Percentiles rank a stretch among this genome's conserved stretches.
Evolutionary conservation across 2,888 invertebrate species (phyloP).

Genomic region (Platycheirus rosarum): DNA sequence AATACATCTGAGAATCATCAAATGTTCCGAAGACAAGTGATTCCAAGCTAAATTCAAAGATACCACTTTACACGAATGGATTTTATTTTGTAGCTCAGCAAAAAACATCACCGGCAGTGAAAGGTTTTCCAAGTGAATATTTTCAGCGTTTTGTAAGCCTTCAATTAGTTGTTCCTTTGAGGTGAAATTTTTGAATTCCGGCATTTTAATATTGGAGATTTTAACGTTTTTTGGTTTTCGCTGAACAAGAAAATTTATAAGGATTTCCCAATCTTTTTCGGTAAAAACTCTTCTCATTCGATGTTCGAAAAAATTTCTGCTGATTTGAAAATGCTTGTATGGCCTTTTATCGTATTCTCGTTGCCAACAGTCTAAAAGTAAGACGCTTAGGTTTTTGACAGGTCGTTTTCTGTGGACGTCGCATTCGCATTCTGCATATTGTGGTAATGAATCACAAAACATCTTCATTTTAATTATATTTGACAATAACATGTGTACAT

Average conservation of each 20-base stretch:
- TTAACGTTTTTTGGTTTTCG: constrained; percentile 47
- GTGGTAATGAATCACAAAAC: constrained; percentile 24
- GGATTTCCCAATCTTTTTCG: constrained; percentile 76
- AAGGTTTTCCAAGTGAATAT: constrained; percentile 77
- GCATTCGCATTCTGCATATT: constrained; percentile 26
- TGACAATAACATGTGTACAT: too few relatives aligned
- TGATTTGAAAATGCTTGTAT: constrained; percentile 78
- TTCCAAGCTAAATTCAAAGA: constrained; percentile 77
- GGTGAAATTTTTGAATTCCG: neutral
- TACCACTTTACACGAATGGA: constrained; percentile 68
- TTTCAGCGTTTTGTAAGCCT: constrained; percentile 68
- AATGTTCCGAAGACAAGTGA: constrained; percentile 68
- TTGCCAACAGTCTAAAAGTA: constrained; percentile 81
- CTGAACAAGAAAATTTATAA: constrained; percentile 77
- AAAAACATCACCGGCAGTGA: constrained; percentile 77
- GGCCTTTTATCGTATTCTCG: constrained; percentile 80
- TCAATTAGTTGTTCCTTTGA: constrained; percentile 55
- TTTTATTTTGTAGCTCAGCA: constrained; percentile 74
- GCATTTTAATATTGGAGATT: constrained; percentile 40
- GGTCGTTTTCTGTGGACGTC: neutral
- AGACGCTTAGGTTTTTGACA: constrained; percentile 50
- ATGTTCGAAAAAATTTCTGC: constrained; percentile 77
- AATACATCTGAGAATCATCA: constrained; percentile 75
- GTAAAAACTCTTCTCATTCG: constrained; percentile 77
- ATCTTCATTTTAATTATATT: too few relatives aligned